Percentiles rank a stretch among this genome's conserved stretches.
phyloP scores from a whole-genome alignment of 2,797 vertebrate genomes.

The Apogon hyalosoma region DNA sequence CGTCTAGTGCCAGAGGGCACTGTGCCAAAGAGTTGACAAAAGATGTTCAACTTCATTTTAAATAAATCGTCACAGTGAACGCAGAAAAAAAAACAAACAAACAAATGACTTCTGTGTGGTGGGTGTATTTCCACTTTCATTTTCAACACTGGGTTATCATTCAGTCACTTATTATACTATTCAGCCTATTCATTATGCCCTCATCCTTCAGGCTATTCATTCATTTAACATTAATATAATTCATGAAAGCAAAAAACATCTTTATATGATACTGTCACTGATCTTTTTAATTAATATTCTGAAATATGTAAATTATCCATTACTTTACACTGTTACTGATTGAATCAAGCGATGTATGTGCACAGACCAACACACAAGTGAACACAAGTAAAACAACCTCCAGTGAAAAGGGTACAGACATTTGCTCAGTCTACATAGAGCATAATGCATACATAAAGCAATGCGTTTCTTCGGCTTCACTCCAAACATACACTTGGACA shows the following conservation, averaged over 20 bases:
- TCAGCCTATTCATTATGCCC: constrained; percentile 47
- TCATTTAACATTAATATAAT: constrained; percentile 55
- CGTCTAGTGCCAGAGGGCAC: not conserved
- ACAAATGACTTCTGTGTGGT: constrained; percentile 1
- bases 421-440: not conserved
- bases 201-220: constrained; percentile 53
- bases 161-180: constrained; percentile 49
- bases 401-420: too few species aligned
- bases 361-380: not conserved
- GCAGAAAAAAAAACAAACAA: constrained; percentile 1
- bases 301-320: constrained; percentile 40
- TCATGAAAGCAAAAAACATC: constrained; percentile 55
- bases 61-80: constrained; percentile 11
- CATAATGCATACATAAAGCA: not conserved
- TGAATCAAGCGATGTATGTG: not conserved
- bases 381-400: not conserved
- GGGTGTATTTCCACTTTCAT: constrained; percentile 26
- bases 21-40: not conserved
- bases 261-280: constrained; percentile 40
- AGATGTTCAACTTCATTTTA: too few species aligned
- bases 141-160: constrained; percentile 36
- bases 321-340: too few species aligned
- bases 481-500: constrained; percentile 3
- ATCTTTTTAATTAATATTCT: constrained; percentile 56
- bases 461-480: not conserved